A percentile compares a stretch with the other conserved stretches of the same genome.
Evolutionary conservation across 2,113 vertebrate species (phyloP).

Genomic region (Butorides virescens): DNA sequence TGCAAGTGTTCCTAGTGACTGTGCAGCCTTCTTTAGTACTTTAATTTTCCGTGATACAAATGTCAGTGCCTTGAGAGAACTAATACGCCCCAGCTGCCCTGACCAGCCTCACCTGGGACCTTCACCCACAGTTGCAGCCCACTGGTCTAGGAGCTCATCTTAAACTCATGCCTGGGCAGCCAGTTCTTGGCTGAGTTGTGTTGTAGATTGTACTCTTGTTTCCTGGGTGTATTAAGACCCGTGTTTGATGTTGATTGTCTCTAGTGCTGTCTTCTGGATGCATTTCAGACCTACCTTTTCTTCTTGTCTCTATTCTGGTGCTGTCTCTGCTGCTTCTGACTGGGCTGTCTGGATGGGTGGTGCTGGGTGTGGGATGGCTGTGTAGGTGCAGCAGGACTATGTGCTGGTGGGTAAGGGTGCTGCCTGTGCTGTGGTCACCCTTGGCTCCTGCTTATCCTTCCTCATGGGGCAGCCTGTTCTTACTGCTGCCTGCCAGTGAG

Average conservation of each 20-base stretch:
- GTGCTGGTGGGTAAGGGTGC: neutral
- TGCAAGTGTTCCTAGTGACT: neutral
- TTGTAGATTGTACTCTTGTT: neutral
- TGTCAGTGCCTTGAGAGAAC: neutral
- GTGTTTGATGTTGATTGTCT: neutral
- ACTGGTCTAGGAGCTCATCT: neutral
- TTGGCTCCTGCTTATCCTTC: neutral
- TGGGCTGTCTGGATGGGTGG: neutral
- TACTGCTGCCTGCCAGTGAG: neutral
- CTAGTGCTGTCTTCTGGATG: neutral
- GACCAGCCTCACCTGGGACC: neutral
- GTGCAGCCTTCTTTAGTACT: neutral
- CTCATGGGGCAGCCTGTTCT: neutral
- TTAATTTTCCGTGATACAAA: neutral
- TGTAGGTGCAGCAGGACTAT: neutral
- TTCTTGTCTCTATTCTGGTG: neutral
- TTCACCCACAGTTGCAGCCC: neutral
- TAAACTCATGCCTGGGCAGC: neutral
- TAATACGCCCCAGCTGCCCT: neutral
- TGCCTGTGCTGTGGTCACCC: fast-evolving
- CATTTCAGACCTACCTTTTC: neutral
- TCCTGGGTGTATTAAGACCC: neutral
- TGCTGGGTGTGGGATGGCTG: neutral
- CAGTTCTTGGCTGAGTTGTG: neutral
- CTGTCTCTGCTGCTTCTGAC: neutral